Base-by-base conservation (phyloP, 1,140 invertebrate genomes). In the Whitmania pigra region DNA sequence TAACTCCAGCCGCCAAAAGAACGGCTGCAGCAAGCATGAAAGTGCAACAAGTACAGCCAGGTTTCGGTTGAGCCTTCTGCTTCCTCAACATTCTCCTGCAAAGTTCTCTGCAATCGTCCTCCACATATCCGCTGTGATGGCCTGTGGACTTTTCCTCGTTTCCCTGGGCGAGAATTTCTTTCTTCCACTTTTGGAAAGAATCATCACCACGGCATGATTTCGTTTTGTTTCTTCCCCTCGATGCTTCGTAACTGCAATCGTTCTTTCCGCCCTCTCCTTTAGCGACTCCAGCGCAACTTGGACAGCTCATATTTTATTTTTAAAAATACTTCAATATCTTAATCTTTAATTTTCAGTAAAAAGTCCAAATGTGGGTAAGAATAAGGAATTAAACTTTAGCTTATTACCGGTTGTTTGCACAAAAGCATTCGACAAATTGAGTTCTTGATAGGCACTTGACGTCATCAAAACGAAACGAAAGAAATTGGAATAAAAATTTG, bases 191-290 rank as follows among this genome's bases (percentile, higher is more conserved):
- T 31, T 63, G 13, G 15, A 63, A 63, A 1, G 57, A 63, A 1
- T 63, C 57, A 13, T 31, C 57, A 1, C 57, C 57, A 13, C 57
- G 22, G 15, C 57, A 63, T 2, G 57, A 63, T 25, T 49, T 49
- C 57, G 29, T 5, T 63, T 63, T 31, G 20, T 22, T 31, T 63
- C 57, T 63, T 11, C 57, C 18, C 0, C 29, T 31, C 29, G 57
- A 63, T 17, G 6, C 29, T 13, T 31, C 57, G 22, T 63, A 63
- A 22, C 57, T 15, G 6, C 29, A 25, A 0, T 31, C 29, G 15
- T 22, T 25, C 57, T n/a, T 63, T 63, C 57, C 22, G 22, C 57
- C 57, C 57, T 63, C 57, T 25, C 29, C 57, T 63, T 31, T 63
- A 1, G 22, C 5, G 29, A 31, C 57, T 18, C 29, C 57, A 13